Evolutionary conservation across 2,888 invertebrate genomes (phyloP).

Genomic region (Epirrita christyi): DNA sequence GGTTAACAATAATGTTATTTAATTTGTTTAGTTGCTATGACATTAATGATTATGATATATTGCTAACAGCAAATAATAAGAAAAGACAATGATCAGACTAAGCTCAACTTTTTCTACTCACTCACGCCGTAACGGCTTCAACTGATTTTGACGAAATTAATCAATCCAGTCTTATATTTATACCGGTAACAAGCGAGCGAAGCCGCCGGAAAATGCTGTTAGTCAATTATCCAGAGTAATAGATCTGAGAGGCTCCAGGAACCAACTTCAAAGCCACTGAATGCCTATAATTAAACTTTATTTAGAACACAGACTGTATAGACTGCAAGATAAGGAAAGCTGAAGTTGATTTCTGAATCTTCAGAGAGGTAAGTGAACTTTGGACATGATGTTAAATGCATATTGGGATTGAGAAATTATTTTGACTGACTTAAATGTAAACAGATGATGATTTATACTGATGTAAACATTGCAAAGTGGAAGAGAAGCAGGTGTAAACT

Average conservation of each 20-base stretch:
- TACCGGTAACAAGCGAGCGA: no score
- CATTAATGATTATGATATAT: background rate
- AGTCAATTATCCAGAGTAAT: constrained; percentile 17
- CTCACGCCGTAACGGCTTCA: no score
- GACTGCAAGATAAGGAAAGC: constrained; percentile 61
- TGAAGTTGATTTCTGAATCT: constrained; percentile 49
- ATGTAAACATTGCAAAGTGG: constrained; percentile 14
- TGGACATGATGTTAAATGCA: constrained; percentile 4
- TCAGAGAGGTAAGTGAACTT: constrained; percentile 54
- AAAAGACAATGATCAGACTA: background rate
- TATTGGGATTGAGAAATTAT: constrained; percentile 8
- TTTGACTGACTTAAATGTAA: constrained; percentile 7
- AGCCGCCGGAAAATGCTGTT: background rate
- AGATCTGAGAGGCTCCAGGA: constrained; percentile 34
- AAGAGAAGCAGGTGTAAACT: background rate
- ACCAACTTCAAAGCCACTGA: constrained; percentile 43
- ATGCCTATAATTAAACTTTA: constrained; percentile 50
- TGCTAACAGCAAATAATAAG: background rate
- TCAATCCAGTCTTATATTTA: no score
- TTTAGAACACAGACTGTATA: constrained; percentile 62
- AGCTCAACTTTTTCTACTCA: background rate
- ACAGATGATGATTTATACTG: constrained; percentile 1
- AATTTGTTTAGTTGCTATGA: background rate
- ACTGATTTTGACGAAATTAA: no score
- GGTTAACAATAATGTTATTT: background rate